Evolutionary conservation across 2,113 vertebrate genomes (phyloP).

Genomic region (Ahaetulla prasina): DNA sequence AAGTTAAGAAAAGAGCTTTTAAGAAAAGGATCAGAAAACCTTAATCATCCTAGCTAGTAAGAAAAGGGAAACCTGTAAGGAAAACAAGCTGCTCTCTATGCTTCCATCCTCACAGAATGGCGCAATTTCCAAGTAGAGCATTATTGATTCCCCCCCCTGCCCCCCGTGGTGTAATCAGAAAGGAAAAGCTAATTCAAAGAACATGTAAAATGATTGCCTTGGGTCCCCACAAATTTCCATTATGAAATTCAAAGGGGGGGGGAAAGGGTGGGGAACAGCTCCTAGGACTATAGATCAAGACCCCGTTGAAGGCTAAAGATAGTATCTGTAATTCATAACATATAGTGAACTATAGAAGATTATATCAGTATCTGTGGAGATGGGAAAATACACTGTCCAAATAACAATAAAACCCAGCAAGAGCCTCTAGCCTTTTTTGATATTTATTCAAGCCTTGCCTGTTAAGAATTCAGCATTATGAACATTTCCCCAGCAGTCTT

Average conservation of each 20-base stretch:
- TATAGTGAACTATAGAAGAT: slow-evolving; percentile 16
- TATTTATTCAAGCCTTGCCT: neutral
- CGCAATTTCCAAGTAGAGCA: slow-evolving; percentile 42
- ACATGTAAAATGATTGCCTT: slow-evolving; percentile 36
- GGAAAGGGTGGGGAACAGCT: slow-evolving; percentile 16
- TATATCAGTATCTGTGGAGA: neutral
- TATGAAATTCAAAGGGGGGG: slow-evolving; percentile 40
- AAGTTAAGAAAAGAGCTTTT: neutral
- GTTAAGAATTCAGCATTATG: neutral
- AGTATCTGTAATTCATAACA: neutral
- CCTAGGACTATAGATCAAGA: neutral
- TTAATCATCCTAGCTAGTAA: slow-evolving; percentile 15
- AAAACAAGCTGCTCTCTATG: neutral
- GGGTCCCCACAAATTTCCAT: slow-evolving; percentile 29
- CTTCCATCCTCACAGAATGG: neutral
- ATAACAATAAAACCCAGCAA: neutral
- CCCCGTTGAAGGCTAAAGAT: slow-evolving; percentile 34
- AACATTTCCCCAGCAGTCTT: neutral
- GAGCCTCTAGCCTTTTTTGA: neutral
- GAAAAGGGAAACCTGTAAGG: slow-evolving; percentile 1
- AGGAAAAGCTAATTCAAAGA: slow-evolving; percentile 51
- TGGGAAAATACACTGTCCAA: neutral
- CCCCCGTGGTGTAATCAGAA: slow-evolving; percentile 11
- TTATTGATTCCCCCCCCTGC: neutral
- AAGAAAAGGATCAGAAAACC: neutral